A percentile compares a stretch with the other conserved stretches of the same genome.
Evolutionary conservation across 2,797 vertebrate species (phyloP).

Genomic region (Acanthopagrus latus): DNA sequence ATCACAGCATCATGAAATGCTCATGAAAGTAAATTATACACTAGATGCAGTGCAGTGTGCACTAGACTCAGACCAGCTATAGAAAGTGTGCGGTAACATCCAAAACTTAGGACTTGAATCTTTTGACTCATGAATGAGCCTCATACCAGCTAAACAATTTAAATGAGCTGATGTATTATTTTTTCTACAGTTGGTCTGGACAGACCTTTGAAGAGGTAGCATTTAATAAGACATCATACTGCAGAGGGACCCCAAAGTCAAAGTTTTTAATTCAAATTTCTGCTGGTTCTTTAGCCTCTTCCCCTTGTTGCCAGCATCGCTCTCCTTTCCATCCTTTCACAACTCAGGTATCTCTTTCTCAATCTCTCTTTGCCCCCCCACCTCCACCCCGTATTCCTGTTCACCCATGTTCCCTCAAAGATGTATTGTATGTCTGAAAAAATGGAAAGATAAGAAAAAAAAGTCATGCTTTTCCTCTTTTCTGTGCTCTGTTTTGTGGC

Average conservation of each 20-base stretch:
- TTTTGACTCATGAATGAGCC: not conserved
- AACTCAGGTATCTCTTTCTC: constrained; percentile 84
- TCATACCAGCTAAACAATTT: not conserved
- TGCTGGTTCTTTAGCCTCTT: not conserved
- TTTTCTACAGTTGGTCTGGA: not conserved
- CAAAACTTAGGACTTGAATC: not conserved
- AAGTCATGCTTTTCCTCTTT: constrained; percentile 22
- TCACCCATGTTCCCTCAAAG: constrained; percentile 37
- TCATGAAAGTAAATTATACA: too few species aligned
- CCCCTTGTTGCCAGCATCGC: constrained; percentile 4
- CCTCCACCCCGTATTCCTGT: constrained; percentile 26
- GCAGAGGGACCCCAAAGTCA: constrained; percentile 30
- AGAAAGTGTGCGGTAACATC: not conserved
- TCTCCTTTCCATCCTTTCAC: constrained; percentile 65
- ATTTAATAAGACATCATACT: not conserved
- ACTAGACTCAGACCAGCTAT: not conserved
- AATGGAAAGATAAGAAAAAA: constrained; percentile 35
- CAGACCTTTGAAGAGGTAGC: constrained; percentile 8
- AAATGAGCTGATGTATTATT: too few species aligned
- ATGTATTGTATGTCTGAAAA: constrained; percentile 50
- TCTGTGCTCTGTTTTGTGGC: constrained; percentile 54
- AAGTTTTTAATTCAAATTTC: not conserved
- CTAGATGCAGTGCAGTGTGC: not conserved
- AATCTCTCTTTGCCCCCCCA: constrained; percentile 17
- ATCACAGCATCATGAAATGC: not conserved